Evolutionary conservation across 1,140 invertebrate genomes (phyloP).

Genomic region (Zaprionus ornatus): DNA sequence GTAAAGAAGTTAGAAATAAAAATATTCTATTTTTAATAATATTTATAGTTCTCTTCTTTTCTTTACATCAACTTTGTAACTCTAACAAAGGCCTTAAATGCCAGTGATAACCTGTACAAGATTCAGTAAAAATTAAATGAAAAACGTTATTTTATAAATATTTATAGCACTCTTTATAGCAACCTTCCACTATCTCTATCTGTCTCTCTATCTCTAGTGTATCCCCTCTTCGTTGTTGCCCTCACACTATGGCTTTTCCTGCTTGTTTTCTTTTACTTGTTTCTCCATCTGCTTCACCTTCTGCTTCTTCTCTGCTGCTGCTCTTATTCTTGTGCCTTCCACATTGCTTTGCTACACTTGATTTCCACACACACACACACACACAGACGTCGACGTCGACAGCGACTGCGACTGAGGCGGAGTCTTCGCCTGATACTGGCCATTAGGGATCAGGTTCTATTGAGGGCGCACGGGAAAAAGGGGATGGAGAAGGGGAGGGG

Average conservation of each 20-base stretch:
- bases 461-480: not conserved
- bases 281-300: slow-evolving; percentile 23
- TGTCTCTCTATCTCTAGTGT: not conserved
- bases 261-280: slow-evolving; percentile 60
- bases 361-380: slow-evolving; percentile 57
- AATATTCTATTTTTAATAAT: too few species aligned
- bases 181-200: not conserved
- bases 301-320: slow-evolving; percentile 47
- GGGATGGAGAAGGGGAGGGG: not conserved
- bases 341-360: slow-evolving; percentile 72
- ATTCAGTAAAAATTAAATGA: too few species aligned
- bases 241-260: slow-evolving; percentile 10
- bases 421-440: slow-evolving; percentile 63
- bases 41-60: too few species aligned
- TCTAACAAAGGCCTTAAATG: too few species aligned
- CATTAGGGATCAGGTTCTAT: slow-evolving; percentile 75
- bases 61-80: too few species aligned
- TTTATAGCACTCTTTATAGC: too few species aligned
- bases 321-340: slow-evolving; percentile 73
- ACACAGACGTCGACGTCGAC: not conserved
- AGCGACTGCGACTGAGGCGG: slow-evolving; percentile 24
- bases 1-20: too few species aligned
- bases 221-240: slow-evolving; percentile 4
- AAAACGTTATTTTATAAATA: too few species aligned
- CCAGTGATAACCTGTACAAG: too few species aligned